A percentile compares a stretch with the other conserved stretches of the same genome.
Conservation (phyloP, 2,797 vertebrate genomes). For the Apogon hyalosoma region DNA sequence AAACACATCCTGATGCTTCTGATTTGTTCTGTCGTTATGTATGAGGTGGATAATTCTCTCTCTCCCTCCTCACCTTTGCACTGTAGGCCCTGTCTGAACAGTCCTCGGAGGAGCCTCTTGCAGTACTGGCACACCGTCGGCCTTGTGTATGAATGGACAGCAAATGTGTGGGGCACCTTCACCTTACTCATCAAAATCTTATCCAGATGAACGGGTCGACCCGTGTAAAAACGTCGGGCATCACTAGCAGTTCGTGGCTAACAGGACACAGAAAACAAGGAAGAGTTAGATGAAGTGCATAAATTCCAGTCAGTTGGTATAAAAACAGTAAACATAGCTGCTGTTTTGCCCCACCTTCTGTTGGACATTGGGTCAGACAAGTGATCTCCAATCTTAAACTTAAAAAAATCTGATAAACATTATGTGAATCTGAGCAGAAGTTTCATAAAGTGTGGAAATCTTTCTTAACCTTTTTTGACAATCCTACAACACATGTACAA, state of each 20-base stretch:
- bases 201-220: constrained; percentile 92
- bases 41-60: neutral
- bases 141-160: constrained; percentile 92
- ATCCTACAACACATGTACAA: constrained; percentile 8
- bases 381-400: too few relatives aligned
- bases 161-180: constrained; percentile 94
- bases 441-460: neutral
- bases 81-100: constrained; percentile 94
- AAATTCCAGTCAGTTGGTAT: too few relatives aligned
- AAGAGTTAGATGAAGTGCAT: neutral
- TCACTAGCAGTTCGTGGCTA: constrained; percentile 86
- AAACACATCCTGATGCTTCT: neutral
- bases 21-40: too few relatives aligned
- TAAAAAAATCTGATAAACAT: too few relatives aligned
- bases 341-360: too few relatives aligned
- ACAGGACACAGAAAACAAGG: neutral
- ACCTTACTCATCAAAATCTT: constrained; percentile 93
- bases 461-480: constrained; percentile 22
- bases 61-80: constrained; percentile 88
- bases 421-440: neutral
- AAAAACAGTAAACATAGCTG: too few relatives aligned
- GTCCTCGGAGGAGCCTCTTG: constrained; percentile 91
- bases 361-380: too few relatives aligned
- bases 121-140: constrained; percentile 95
- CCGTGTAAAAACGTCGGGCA: constrained; percentile 86